phyloP scores from a whole-genome alignment of 2,113 vertebrate genomes.

The Irena cyanogastra region DNA sequence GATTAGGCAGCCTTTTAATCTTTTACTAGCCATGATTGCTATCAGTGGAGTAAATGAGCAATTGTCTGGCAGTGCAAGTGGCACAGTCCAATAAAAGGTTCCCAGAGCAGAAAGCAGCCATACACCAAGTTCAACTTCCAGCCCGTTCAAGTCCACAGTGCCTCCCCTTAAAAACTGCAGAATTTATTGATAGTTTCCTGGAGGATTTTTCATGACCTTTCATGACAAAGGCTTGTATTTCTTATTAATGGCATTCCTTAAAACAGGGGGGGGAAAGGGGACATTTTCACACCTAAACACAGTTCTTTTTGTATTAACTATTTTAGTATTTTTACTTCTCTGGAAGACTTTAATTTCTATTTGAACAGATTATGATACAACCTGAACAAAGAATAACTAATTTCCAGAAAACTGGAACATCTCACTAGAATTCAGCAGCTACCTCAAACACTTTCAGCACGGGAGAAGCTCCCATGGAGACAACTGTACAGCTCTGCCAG shows the following conservation, averaged over 20 bases:
- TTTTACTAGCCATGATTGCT: slow-evolving; percentile 24
- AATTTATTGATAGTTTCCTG: background rate
- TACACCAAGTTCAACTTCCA: background rate
- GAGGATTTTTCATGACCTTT: background rate
- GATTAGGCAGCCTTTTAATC: slow-evolving; percentile 48
- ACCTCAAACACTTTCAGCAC: background rate
- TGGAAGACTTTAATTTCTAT: background rate
- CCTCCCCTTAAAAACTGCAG: background rate
- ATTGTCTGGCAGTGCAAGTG: background rate
- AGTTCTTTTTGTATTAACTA: background rate
- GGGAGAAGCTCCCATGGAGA: background rate
- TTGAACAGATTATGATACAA: background rate
- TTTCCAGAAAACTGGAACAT: background rate
- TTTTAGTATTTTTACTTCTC: background rate
- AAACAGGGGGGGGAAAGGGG: background rate
- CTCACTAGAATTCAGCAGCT: background rate
- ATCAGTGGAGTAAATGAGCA: slow-evolving; percentile 4
- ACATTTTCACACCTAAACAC: background rate
- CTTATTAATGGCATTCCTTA: background rate
- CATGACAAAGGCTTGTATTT: background rate
- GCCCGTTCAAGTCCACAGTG: background rate
- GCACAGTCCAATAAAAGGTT: background rate
- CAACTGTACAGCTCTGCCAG: background rate
- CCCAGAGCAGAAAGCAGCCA: background rate
- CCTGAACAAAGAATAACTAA: background rate